Conservation (phyloP, 2,888 invertebrate genomes). For the Epirrhoe alternata region DNA sequence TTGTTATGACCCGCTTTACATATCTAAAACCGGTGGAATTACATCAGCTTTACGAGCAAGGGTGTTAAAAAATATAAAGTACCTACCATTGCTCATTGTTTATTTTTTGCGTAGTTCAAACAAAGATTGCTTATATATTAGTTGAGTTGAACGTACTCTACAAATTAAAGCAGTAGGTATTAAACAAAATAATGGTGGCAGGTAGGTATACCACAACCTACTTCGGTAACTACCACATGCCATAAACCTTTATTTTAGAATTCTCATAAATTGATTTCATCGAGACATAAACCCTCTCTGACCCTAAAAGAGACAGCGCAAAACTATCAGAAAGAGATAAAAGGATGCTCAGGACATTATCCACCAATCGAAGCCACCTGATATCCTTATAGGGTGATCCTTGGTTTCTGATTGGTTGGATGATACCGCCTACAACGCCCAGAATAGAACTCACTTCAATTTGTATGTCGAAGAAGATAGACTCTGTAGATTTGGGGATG, state of each 20-base stretch:
- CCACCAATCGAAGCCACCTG: slow-evolving; percentile 63
- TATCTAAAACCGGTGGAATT: no score
- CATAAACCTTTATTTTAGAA: slow-evolving; percentile 4
- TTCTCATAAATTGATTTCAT: slow-evolving; percentile 13
- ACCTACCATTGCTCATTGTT: no score
- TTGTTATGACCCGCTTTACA: no score
- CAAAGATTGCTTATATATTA: no score
- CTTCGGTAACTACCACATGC: not conserved
- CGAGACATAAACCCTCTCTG: slow-evolving; percentile 10
- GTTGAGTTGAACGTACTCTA: no score
- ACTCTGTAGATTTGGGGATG: slow-evolving; percentile 15
- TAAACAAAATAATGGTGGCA: not conserved
- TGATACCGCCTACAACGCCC: slow-evolving; percentile 78
- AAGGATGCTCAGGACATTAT: slow-evolving; percentile 72
- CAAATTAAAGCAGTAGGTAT: no score
- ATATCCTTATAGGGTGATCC: slow-evolving; percentile 80
- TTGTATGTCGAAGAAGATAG: slow-evolving; percentile 69
- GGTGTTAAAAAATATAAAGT: no score
- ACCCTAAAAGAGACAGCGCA: slow-evolving; percentile 49
- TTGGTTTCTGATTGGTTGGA: slow-evolving; percentile 69
- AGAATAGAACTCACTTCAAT: slow-evolving; percentile 75
- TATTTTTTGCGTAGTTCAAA: no score
- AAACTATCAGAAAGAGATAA: slow-evolving; percentile 62
- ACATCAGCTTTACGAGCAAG: no score
- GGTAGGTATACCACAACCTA: no score